phyloP scores from a whole-genome alignment of 2,797 vertebrate genomes.

The Scyliorhinus canicula region DNA sequence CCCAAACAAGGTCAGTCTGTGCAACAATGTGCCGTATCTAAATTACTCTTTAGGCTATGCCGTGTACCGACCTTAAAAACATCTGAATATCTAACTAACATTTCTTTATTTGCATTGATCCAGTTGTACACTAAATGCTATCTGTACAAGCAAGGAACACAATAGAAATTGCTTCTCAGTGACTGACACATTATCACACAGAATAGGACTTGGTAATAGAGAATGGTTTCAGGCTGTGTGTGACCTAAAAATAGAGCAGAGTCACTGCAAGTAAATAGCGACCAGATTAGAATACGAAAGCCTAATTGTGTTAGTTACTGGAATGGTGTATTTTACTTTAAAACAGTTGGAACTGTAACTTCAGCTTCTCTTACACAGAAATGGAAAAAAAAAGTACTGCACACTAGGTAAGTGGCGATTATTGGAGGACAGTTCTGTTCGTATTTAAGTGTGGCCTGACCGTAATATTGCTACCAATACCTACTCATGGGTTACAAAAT shows the following conservation, averaged over 20 bases:
- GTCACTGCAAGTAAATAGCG: neutral
- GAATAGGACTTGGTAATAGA: neutral
- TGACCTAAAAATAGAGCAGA: neutral
- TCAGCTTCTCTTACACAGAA: neutral
- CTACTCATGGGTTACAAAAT: neutral
- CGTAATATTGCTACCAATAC: neutral
- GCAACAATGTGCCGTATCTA: neutral
- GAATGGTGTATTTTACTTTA: neutral
- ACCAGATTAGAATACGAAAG: neutral
- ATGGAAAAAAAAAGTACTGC: neutral
- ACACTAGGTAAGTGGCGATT: neutral
- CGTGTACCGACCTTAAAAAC: neutral
- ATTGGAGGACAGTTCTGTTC: neutral
- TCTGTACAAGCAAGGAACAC: neutral
- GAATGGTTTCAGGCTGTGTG: neutral
- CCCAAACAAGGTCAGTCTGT: neutral
- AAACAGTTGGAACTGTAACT: neutral
- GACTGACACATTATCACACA: neutral
- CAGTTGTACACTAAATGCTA: neutral
- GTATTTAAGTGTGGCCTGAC: neutral
- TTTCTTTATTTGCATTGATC: neutral
- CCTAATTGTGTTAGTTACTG: neutral
- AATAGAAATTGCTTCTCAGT: neutral
- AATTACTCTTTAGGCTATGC: neutral
- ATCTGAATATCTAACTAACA: neutral